Evolutionary conservation across 2,113 vertebrate genomes (phyloP).

Genomic region (Megalops atlanticus): DNA sequence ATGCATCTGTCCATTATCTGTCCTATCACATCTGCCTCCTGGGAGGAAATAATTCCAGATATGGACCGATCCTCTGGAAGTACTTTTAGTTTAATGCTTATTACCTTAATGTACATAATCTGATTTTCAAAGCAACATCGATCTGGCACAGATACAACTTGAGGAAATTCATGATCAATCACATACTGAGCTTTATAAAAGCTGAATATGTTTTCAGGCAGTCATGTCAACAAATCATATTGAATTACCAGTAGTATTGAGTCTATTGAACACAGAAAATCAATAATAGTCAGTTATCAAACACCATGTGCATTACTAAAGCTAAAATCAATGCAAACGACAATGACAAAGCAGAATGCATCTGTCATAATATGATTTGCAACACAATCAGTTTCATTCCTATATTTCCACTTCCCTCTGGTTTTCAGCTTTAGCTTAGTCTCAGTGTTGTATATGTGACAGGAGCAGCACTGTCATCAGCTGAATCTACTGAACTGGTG

Average conservation of each 20-base stretch:
- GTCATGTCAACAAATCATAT: neutral
- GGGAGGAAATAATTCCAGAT: conserved; percentile 30
- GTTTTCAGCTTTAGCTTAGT: too few relatives aligned
- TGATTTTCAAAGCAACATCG: conserved; percentile 50
- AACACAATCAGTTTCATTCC: too few relatives aligned
- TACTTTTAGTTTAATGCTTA: conserved; percentile 33
- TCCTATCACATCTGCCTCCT: neutral
- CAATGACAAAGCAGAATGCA: neutral
- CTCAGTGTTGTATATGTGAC: too few relatives aligned
- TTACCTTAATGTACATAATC: conserved; percentile 61
- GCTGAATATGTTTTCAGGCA: neutral
- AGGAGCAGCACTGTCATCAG: neutral
- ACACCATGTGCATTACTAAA: neutral
- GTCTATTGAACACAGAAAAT: neutral
- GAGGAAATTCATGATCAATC: conserved; percentile 4
- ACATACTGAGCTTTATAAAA: conserved; percentile 6
- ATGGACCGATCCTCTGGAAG: conserved; percentile 19
- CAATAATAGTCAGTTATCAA: neutral
- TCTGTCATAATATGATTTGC: too few relatives aligned
- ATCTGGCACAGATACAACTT: conserved; percentile 50
- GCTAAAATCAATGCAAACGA: neutral
- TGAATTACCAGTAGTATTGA: neutral
- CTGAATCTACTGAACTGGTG: too few relatives aligned
- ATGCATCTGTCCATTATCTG: neutral
- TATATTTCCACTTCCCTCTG: too few relatives aligned